These are phyloP conservation scores for Euura saliciscinereae DNA, from an alignment of 1,140 invertebrate species.

Conservation along the genomic window DNA sequence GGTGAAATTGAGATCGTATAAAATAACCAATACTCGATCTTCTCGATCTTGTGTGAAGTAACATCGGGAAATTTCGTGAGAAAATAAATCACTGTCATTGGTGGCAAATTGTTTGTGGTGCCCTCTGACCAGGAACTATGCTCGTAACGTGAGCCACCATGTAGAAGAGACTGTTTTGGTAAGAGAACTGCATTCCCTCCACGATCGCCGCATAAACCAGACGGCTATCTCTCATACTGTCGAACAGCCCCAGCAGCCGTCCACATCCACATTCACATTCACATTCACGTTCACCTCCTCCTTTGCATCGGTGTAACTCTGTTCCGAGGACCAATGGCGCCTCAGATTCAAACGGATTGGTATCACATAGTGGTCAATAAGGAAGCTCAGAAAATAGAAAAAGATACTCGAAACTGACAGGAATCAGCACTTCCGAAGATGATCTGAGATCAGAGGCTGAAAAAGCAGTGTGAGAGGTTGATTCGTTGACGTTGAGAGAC, in stretches of 20 bases:
- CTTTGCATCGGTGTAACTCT: not conserved
- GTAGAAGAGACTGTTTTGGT: not conserved
- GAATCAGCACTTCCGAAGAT: not conserved
- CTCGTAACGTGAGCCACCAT: not conserved
- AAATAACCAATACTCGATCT: too few species aligned
- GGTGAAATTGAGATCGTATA: too few species aligned
- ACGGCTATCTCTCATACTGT: conserved; percentile 2
- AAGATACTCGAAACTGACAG: not conserved
- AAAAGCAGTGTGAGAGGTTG: not conserved
- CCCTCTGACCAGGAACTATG: not conserved
- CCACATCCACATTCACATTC: conserved; percentile 3
- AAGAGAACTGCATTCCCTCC: conserved; percentile 6
- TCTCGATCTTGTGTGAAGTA: too few species aligned
- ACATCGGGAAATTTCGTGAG: not conserved
- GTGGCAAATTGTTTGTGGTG: not conserved
- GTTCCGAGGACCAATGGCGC: not conserved
- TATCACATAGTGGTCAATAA: too few species aligned
- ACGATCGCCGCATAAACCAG: not conserved
- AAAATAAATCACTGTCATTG: not conserved
- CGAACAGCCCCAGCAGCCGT: conserved; percentile 1
- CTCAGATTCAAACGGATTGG: conserved; percentile 3
- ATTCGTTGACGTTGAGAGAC: not conserved
- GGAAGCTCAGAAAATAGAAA: too few species aligned
- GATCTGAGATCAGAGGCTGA: too few species aligned
- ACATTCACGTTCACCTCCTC: not conserved